A percentile compares a stretch with the other conserved stretches of the same genome.
Evolutionary conservation across 1,140 invertebrate species (phyloP).

Genomic region (Hycleus phaleratus): DNA sequence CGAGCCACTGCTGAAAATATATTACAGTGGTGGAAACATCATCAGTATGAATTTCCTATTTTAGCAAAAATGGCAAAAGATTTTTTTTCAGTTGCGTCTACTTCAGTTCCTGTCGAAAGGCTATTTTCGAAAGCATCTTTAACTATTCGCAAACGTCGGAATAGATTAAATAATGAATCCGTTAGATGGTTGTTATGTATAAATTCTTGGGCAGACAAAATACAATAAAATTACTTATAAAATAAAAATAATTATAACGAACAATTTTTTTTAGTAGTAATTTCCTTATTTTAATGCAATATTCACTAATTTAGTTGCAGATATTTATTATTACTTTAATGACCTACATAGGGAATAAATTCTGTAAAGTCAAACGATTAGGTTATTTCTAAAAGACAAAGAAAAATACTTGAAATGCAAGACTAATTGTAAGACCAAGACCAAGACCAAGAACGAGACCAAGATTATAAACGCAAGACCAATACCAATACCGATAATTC

Average conservation of each 20-base stretch:
- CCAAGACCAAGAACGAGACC: no score
- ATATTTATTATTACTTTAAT: neutral
- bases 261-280: neutral
- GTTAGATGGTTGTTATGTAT: conserved; percentile 22
- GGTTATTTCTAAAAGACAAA: no score
- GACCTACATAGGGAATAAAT: neutral
- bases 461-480: no score
- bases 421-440: no score
- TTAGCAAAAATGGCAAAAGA: conserved; percentile 37
- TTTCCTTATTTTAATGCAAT: neutral
- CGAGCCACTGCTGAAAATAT: conserved; percentile 26
- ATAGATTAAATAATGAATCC: conserved; percentile 26
- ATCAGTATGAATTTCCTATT: conserved; percentile 30
- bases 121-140: conserved; percentile 31
- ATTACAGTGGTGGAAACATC: conserved; percentile 26
- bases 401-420: no score
- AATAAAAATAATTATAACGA: neutral
- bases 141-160: conserved; percentile 27
- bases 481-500: no score
- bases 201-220: conserved; percentile 18
- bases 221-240: neutral
- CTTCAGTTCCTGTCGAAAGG: conserved; percentile 36
- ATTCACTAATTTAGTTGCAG: neutral
- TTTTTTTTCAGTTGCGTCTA: conserved; percentile 36
- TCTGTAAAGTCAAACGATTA: no score